Conservation (phyloP, 2,888 invertebrate genomes). For the Troides aeacus region DNA sequence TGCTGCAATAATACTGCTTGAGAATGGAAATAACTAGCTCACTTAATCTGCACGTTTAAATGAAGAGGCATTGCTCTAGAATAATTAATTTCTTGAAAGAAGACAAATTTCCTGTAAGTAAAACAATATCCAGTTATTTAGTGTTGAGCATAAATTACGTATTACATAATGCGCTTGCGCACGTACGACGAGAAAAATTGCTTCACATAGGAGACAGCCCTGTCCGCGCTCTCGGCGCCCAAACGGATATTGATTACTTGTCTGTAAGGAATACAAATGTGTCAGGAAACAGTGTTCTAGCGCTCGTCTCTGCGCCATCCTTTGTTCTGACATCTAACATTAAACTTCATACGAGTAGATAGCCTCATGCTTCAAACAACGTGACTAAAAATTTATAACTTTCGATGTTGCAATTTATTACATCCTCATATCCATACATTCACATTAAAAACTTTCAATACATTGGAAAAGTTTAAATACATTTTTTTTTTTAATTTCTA, state of each 20-base stretch:
- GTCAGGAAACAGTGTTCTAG: conserved; percentile 65
- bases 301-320: conserved; percentile 57
- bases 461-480: conserved; percentile 35
- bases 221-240: conserved; percentile 57
- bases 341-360: conserved; percentile 60
- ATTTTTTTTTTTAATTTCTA: conserved; percentile 40
- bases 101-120: background rate
- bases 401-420: conserved; percentile 27
- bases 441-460: conserved; percentile 21
- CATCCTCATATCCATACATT: conserved; percentile 18
- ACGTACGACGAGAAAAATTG: conserved; percentile 54
- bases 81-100: background rate
- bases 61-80: background rate
- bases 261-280: conserved; percentile 78
- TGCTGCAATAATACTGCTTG: background rate
- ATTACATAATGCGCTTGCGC: conserved; percentile 43
- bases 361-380: conserved; percentile 42
- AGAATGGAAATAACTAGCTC: background rate
- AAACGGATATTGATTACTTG: conserved; percentile 75
- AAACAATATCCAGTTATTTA: conserved; percentile 2
- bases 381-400: conserved; percentile 27
- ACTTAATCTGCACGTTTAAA: background rate
- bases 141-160: background rate
- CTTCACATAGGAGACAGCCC: conserved; percentile 53
- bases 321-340: conserved; percentile 67